Base-by-base conservation (phyloP, 1,140 invertebrate species). In the Saxidomus purpurata region DNA sequence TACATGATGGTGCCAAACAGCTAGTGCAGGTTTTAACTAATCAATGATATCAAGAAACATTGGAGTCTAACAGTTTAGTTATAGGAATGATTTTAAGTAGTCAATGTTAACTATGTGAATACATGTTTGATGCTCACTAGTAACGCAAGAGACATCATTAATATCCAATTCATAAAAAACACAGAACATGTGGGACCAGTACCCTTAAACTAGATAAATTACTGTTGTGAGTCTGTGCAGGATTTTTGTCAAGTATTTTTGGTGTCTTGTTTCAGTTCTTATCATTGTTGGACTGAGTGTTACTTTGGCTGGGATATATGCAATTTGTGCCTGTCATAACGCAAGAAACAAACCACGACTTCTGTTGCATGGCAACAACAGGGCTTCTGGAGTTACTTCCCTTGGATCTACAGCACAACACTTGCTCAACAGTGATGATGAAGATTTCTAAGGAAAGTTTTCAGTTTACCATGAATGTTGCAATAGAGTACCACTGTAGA, bases 281-380 rank as follows among this genome's bases (percentile, higher is more conserved):
- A 52, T 91, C 0, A 40, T 90, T n/a, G 71, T 92, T 49, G 82
- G 86, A n/a, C 36, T 91, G 19, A 77, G 88, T 47, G 81, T 89
- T 0, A 80, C 74, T 15, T 40, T 92, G 55, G 88, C 90, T 34
- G 90, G 84, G 3, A 25, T 92, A 2, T 92, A 88, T 76, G 63
- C 82, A 13, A 91, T 92, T 8, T 90, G 83, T 84, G 91, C 87
- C 34, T 87, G 82, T 38, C 59, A 77, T n/a, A 89, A 92, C 74
- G 74, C 83, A 13, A 71, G 81, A 61, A 92, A 80, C 25, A 84
- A 67, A 19, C 49, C 63, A 36, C 61, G 84, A 40, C 43, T 88
- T 34, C 43, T 86, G 19, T 49, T 81, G 19, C 79, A 31, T 49
- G 40, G 77, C 22, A 71, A 40, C 13, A 88, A 81, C 34, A 61